Percentiles rank a stretch among this genome's conserved stretches.
Evolutionary conservation across 2,113 vertebrate genomes (phyloP).

Genomic region (Microcebus griseorufus): DNA sequence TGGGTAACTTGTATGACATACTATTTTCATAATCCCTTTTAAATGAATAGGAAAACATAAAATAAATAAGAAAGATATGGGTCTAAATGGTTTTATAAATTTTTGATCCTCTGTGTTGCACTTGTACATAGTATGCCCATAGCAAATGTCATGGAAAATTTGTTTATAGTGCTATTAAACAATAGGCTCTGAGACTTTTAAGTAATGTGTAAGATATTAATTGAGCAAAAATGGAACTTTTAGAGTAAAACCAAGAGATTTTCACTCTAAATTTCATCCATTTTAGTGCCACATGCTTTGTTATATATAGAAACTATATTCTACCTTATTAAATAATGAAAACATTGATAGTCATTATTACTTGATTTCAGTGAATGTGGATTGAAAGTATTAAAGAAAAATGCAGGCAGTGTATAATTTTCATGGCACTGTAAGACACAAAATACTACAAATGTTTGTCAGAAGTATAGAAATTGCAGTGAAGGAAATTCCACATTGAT

Average conservation of each 20-base stretch:
- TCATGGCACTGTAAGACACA: background rate
- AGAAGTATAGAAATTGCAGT: background rate
- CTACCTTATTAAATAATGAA: constrained; percentile 9
- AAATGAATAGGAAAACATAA: background rate
- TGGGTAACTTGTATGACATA: background rate
- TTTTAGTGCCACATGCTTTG: background rate
- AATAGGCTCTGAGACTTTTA: background rate
- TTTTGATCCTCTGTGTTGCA: background rate
- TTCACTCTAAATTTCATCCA: background rate
- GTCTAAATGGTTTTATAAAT: background rate
- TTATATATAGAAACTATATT: background rate
- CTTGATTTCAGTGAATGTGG: background rate
- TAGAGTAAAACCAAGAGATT: background rate
- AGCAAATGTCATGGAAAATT: background rate
- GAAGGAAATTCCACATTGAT: background rate
- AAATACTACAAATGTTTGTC: background rate
- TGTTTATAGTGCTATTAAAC: background rate
- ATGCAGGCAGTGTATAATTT: background rate
- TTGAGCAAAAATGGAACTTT: background rate
- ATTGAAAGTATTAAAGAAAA: background rate
- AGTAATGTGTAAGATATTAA: background rate
- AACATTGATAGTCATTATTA: background rate
- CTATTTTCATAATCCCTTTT: background rate
- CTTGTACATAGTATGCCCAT: background rate
- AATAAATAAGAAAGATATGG: background rate